A percentile compares a stretch with the other conserved stretches of the same genome.
Conservation (phyloP, 2,797 vertebrate genomes). For the Dermochelys coriacea region DNA sequence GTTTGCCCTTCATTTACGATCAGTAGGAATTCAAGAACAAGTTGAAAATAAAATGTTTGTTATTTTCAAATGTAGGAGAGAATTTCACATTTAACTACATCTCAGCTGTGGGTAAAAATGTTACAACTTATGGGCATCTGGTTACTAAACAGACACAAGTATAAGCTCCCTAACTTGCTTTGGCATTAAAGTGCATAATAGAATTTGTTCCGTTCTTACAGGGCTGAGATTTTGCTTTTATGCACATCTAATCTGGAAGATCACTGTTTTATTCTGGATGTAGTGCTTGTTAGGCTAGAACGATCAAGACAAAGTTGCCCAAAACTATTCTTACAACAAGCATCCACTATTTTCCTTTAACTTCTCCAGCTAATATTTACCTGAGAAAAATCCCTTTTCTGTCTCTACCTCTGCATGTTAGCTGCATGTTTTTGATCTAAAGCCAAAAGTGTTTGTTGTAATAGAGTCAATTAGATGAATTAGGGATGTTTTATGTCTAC, state of each 20-base stretch:
- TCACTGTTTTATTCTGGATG: background rate
- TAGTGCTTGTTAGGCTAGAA: background rate
- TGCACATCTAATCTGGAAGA: accelerated
- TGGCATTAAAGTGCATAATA: background rate
- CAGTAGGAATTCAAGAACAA: background rate
- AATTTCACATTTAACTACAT: background rate
- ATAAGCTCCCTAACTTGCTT: background rate
- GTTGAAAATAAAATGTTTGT: background rate
- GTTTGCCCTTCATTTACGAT: background rate
- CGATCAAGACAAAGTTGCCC: background rate
- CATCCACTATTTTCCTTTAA: background rate
- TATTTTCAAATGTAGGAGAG: background rate
- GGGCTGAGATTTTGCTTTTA: background rate
- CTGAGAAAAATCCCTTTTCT: background rate
- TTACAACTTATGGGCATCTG: background rate
- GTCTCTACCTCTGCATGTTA: background rate
- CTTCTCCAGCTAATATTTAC: background rate
- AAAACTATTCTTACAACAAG: background rate
- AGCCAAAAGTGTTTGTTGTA: too few relatives aligned
- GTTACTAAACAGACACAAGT: background rate
- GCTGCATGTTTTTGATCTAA: too few relatives aligned
- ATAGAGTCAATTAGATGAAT: too few relatives aligned
- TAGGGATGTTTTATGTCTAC: background rate
- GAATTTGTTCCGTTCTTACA: background rate
- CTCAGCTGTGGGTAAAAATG: background rate